phyloP scores from a whole-genome alignment of 1,140 invertebrate genomes.

The Zaprionus inermis region DNA sequence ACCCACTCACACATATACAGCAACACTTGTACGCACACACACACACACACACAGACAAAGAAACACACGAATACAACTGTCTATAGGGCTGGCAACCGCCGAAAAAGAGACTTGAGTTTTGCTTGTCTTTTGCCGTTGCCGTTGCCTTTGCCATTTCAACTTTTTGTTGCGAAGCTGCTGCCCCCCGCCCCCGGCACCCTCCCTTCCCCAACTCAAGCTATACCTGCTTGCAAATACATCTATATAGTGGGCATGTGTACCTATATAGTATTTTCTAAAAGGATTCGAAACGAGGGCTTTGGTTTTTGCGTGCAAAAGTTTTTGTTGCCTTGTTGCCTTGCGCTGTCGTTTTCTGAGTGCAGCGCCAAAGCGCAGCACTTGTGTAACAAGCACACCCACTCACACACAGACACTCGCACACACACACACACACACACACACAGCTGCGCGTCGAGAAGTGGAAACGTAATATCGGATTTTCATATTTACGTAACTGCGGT shows the following conservation, averaged over 20 bases:
- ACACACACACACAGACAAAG: constrained; percentile 4
- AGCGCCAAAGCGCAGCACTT: constrained; percentile 72
- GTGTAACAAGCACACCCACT: constrained; percentile 61
- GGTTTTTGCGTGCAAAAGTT: constrained; percentile 71
- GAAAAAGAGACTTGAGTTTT: constrained; percentile 52
- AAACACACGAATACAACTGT: too few species aligned
- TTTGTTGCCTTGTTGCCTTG: constrained; percentile 37
- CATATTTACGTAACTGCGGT: constrained; percentile 77
- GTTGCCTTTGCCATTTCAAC: constrained; percentile 68
- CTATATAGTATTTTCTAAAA: constrained; percentile 58
- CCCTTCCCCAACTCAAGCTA: background rate
- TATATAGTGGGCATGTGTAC: background rate
- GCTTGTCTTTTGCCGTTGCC: constrained; percentile 67
- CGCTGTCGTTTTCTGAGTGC: constrained; percentile 56
- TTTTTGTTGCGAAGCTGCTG: constrained; percentile 52
- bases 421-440: constrained; percentile 10
- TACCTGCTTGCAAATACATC: background rate
- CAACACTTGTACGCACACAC: constrained; percentile 14
- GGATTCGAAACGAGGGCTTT: constrained; percentile 61
- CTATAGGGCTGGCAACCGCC: constrained; percentile 25
- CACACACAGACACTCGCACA: constrained; percentile 7
- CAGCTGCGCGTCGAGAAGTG: constrained; percentile 48
- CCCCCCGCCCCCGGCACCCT: background rate
- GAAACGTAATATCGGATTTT: constrained; percentile 81
- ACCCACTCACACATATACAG: constrained; percentile 33